Base-by-base conservation (phyloP, 92 coral and sea anemone species). In the Desmophyllum pertusum region DNA sequence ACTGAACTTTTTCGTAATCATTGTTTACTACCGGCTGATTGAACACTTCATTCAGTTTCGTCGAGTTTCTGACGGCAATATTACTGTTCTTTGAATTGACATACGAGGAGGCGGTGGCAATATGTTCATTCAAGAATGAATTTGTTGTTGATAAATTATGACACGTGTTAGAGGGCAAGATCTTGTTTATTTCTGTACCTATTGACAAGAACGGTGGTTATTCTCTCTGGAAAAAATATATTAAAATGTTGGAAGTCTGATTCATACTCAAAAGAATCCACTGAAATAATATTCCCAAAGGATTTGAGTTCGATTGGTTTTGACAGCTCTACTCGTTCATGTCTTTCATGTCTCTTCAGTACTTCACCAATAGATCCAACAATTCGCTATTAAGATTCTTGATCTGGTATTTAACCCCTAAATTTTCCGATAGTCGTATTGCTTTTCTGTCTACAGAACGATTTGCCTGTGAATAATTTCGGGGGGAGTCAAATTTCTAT, bases 71-170 rank as follows among this genome's bases (percentile, higher is more conserved):
- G n/a, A 57, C 73, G 75, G 63, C 75, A n/a, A 69, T 41, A 82
- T 45, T 57, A 37, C 73, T 65, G 48, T 52, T 39, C 70, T 77
- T 62, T 84, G 50, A 65, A 5, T 21, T 43, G 11, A 50, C 50
- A 70, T 43, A 23, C 29, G 11, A 17, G 86, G 83, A 75, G 75
- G 80, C 79, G 87, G 55, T 76, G 79, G 43, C 83, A 51, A 78
- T n/a, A 62, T 63, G 31, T 61, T 48, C 46, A 71, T 70, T 51
- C 55, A 45, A 67, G 70, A 73, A 81, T 72, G 69, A 64, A 71
- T 73, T 85, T 80, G 50, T 88, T 79, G 79, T 80, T 75, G 77
- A 76, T 78, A n/a, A 57, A 69, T 61, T 81, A 41, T 48, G 52
- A 84, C 85, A 85, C 84, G 84, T 88, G 78, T 59, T 66, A 55